These are phyloP conservation scores for Scaptomyza tumidula DNA, from an alignment of 2,888 invertebrate genomes.

Conservation along the genomic window DNA sequence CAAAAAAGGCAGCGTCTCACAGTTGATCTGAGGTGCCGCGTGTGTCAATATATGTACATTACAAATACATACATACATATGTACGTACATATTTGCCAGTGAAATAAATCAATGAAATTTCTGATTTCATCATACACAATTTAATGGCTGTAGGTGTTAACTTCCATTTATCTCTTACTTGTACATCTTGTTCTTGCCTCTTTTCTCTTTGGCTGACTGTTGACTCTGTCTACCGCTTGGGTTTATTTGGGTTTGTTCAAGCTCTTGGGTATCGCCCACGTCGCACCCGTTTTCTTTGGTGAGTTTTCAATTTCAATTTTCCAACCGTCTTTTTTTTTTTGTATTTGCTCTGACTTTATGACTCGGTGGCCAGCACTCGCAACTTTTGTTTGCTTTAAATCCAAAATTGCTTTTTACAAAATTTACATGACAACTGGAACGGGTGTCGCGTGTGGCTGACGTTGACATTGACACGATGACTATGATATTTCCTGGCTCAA, in stretches of 20 bases:
- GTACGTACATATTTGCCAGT: conserved; percentile 25
- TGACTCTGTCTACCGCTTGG: conserved; percentile 52
- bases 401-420: conserved; percentile 61
- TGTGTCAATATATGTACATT: conserved; percentile 41
- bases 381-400: conserved; percentile 53
- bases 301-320: conserved; percentile 51
- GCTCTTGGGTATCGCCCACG: conserved; percentile 45
- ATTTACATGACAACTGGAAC: conserved; percentile 25
- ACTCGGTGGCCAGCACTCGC: conserved; percentile 33
- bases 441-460: not conserved
- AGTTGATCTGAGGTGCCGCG: conserved; percentile 42
- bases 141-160: conserved; percentile 42
- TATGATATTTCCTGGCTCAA: conserved; percentile 62
- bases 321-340: conserved; percentile 15
- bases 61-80: not conserved
- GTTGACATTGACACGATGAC: conserved; percentile 2
- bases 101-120: conserved; percentile 43
- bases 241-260: conserved; percentile 48
- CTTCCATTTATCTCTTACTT: conserved; percentile 34
- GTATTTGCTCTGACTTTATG: conserved; percentile 5
- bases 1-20: conserved; percentile 35
- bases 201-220: conserved; percentile 35
- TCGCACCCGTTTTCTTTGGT: conserved; percentile 59
- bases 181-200: conserved; percentile 15
- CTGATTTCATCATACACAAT: conserved; percentile 37